Base-by-base conservation (phyloP, 2,113 vertebrate species). In the Peucedramus taeniatus region DNA sequence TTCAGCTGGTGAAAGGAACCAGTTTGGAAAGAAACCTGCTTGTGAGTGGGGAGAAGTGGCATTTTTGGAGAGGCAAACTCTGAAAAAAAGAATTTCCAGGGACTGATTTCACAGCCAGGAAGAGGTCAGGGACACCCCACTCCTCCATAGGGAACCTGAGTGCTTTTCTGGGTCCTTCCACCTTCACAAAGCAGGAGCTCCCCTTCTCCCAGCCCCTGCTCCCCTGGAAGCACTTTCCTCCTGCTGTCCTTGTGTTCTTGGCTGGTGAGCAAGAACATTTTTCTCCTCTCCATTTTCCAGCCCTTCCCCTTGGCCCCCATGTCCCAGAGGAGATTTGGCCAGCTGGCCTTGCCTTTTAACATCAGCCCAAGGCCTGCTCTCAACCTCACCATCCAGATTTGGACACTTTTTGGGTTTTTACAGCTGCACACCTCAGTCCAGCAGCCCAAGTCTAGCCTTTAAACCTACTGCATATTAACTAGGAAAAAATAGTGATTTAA, bases 271-370 rank as follows among this genome's bases (percentile, higher is more conserved):
- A 5, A 37, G 16, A 27, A 6, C 50, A n/a, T 23, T 79, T 44
- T 39, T 53, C 15, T 53, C 68, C 44, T 33, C 65, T n/a, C 35
- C 51, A 15, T 22, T 47, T 56, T 22, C 49, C 79, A 84, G 30
- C 6, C 24, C 21, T 44, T 31, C 24, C 5, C 17, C 63, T 77
- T 15, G 1, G 16, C 7, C 33, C 31, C 31, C 44, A 8, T 2
- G 0, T 45, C 75, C 45, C 68, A 64, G 16, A 44, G 70, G 47
- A 90, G 33, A 28, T 50, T 3, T 77, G 59, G 2, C 59, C 6
- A 6, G 51, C 45, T 53, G 40, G 15, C 13, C 51, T 15, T 0
- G 0, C 45, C 40, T 51, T 59, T 49, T 61, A 1, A 0, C 24
- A 49, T 23, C 79, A 83, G 24, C n/a, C 2, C 1, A 37, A 35